Base-by-base conservation (phyloP, 2,113 vertebrate species). In the Rhea pennata region DNA sequence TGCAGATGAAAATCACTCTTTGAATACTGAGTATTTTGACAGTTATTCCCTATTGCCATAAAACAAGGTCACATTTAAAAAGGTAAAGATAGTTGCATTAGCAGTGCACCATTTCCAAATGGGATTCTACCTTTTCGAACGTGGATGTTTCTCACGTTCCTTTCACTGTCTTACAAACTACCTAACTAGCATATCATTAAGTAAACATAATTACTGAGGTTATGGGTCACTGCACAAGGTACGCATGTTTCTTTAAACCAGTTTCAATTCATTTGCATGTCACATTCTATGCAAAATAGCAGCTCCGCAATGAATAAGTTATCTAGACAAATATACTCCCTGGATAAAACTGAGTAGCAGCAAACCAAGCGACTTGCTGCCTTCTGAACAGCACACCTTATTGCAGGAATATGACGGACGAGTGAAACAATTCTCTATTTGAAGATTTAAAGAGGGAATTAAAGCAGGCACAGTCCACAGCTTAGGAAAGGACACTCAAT, bases 211-310 rank as follows among this genome's bases (percentile, higher is more conserved):
- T 70, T 93, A 87, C 79, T 17, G 39, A 50, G 85, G 58, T 39
- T 90, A 26, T 51, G 48, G 93, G 84, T 90, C 89, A 87, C 84
- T 87, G 76, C 59, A 77, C 69, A 95, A 84, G 29, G 58, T 23
- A 58, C 21, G 54, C 80, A 82, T 56, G 6, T 56, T 62, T 92
- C 64, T 89, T 80, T 69, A 77, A 95, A 84, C 20, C 50, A 66
- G 29, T 67, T 96, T 62, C 69, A 61, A 51, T 84, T 84, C 54
- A 92, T 92, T 78, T 89, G 72, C 90, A 73, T 78, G 67, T 50
- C 33, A 86, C 64, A 77, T 51, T 83, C 93, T 42, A 71, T 62
- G 93, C 81, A 94, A 81, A 92, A 96, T 39, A 58, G 86, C 4
- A 3, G 14, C n/a, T 46, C 72, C 51, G 66, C 91, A 90, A 88